These are phyloP conservation scores for Bothrops alternatus DNA, from an alignment of 2,797 vertebrate species.

Conservation along the genomic window DNA sequence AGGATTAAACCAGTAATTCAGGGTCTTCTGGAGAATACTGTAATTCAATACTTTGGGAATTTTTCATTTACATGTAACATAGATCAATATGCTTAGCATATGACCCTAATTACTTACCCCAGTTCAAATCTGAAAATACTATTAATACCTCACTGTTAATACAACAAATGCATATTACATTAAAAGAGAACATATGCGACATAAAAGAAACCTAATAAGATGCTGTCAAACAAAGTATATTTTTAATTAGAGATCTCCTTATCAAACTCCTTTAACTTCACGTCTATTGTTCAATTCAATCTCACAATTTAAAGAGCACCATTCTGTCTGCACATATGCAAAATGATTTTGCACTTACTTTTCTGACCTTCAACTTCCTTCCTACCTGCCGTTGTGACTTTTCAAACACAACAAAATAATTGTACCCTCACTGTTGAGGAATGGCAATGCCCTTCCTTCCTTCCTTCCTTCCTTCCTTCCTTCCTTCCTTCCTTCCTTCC, in stretches of 20 bases:
- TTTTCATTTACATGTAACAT: not conserved
- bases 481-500: not conserved
- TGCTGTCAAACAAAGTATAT: not conserved
- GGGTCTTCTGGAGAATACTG: not conserved
- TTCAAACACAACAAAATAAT: not conserved
- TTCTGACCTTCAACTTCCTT: not conserved
- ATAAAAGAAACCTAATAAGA: not conserved
- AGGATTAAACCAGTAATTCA: not conserved
- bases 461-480: not conserved
- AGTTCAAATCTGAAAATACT: conserved; percentile 10
- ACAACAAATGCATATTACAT: not conserved
- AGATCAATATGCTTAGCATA: conserved; percentile 10
- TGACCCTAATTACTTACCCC: conserved; percentile 10
- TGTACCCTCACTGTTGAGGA: not conserved
- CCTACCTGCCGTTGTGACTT: not conserved
- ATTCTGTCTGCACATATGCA: not conserved
- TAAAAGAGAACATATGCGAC: not conserved
- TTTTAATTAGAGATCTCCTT: not conserved
- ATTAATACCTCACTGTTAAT: not conserved
- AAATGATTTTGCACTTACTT: not conserved
- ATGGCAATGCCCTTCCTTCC: not conserved
- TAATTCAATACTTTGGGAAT: conserved; percentile 15
- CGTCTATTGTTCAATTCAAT: not conserved
- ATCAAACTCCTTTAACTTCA: not conserved
- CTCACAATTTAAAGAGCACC: not conserved